A percentile compares a stretch with the other conserved stretches of the same genome.
Evolutionary conservation across 1,140 invertebrate genomes (phyloP).

Genomic region (Drosophila oshimai): DNA sequence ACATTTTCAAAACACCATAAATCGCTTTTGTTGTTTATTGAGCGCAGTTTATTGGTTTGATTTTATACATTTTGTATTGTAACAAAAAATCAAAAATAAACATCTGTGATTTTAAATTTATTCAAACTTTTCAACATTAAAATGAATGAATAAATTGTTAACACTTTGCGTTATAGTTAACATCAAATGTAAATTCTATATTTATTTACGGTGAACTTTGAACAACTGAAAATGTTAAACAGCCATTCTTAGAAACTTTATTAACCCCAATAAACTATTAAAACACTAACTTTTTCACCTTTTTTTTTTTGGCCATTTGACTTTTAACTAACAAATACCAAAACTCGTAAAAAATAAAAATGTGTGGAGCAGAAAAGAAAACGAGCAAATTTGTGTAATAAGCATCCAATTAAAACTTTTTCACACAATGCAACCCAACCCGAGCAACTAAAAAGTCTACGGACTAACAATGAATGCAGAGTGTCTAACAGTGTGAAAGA

Average conservation of each 20-base stretch:
- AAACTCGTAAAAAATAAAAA: not conserved
- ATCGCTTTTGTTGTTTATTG: no score
- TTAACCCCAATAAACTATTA: slow-evolving; percentile 7
- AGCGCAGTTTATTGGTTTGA: no score
- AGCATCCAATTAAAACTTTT: slow-evolving; percentile 79
- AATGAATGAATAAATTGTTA: no score
- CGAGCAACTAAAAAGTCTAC: slow-evolving; percentile 30
- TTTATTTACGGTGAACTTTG: no score
- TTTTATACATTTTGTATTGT: no score
- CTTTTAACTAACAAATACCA: slow-evolving; percentile 22
- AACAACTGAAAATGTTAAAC: not conserved
- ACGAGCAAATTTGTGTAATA: slow-evolving; percentile 68
- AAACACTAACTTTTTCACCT: slow-evolving; percentile 15
- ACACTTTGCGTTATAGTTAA: no score
- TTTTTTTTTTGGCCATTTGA: slow-evolving; percentile 4
- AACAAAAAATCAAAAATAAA: no score
- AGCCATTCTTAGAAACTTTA: not conserved
- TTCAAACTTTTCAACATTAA: no score
- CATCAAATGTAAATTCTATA: not conserved
- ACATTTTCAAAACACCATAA: no score
- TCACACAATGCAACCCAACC: slow-evolving; percentile 60
- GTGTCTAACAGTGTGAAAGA: slow-evolving; percentile 32
- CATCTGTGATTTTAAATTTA: no score
- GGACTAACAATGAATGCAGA: slow-evolving; percentile 52
- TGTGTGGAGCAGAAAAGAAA: slow-evolving; percentile 17